Conservation (phyloP, 2,113 vertebrate species). For the Esox niger region DNA sequence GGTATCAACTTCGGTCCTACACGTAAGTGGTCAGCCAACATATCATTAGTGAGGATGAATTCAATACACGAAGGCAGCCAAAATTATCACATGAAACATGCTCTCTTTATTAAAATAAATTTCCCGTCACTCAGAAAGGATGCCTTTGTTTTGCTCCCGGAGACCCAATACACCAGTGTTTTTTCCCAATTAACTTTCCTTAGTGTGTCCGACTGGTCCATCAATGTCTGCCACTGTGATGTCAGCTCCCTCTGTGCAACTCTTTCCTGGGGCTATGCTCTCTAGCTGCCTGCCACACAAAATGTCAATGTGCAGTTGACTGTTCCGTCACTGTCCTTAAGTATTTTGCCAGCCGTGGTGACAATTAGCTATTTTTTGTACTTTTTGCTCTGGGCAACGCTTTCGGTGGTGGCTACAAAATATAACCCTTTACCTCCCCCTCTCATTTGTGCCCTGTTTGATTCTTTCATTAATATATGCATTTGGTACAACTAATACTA, state of each 20-base stretch:
- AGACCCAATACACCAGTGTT: background rate
- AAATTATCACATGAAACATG: background rate
- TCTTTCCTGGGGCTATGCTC: constrained; percentile 41
- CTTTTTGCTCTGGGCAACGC: background rate
- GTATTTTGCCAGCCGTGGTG: constrained; percentile 51
- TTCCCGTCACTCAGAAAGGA: background rate
- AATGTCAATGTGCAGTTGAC: constrained; percentile 64
- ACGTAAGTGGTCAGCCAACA: too few species aligned
- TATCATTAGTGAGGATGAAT: too few species aligned
- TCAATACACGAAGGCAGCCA: too few species aligned
- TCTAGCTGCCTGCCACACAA: constrained; percentile 57
- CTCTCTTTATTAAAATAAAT: background rate
- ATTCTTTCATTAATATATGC: too few species aligned
- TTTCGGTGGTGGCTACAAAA: background rate
- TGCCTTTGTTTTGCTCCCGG: background rate
- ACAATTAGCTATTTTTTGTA: background rate
- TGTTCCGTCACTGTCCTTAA: constrained; percentile 53
- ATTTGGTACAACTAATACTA: too few species aligned
- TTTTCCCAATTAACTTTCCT: background rate
- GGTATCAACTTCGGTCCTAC: too few species aligned
- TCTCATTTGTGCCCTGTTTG: too few species aligned
- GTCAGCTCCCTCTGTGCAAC: background rate
- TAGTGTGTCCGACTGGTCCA: background rate
- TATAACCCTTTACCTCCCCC: too few species aligned
- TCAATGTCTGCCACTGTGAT: constrained; percentile 10